These are phyloP conservation scores for Pelecanus crispus DNA, from an alignment of 2,113 vertebrate species.

Conservation along the genomic window DNA sequence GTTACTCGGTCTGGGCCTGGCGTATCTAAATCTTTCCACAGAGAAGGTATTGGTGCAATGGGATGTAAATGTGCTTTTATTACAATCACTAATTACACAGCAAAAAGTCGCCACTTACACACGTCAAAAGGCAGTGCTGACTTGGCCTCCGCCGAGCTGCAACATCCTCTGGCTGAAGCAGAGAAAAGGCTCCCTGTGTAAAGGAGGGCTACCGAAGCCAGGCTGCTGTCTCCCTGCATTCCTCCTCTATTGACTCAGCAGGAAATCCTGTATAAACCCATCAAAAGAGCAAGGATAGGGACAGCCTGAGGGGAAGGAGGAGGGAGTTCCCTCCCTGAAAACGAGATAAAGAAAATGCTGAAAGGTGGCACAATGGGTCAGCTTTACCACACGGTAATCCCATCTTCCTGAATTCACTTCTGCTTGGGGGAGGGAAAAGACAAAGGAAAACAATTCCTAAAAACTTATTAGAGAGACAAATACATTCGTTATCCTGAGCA, in stretches of 20 bases:
- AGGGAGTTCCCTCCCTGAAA: not conserved
- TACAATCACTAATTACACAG: not conserved
- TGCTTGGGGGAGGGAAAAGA: not conserved
- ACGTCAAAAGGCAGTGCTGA: not conserved
- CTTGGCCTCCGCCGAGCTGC: not conserved
- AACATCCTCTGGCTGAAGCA: not conserved
- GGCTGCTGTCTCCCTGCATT: not conserved
- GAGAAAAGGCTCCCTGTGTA: not conserved
- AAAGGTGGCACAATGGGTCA: not conserved
- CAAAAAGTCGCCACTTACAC: not conserved
- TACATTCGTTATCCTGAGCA: not conserved
- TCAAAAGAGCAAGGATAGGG: not conserved
- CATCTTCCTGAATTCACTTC: not conserved
- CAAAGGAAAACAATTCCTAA: not conserved
- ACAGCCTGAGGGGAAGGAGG: not conserved
- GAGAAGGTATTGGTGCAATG: not conserved
- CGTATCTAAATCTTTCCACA: not conserved
- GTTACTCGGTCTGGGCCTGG: not conserved
- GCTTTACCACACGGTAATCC: not conserved
- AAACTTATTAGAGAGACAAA: not conserved
- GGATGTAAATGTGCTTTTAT: not conserved
- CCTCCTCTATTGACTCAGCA: not conserved
- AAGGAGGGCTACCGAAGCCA: not conserved
- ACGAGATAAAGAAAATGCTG: not conserved
- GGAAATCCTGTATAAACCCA: conserved; percentile 32